A percentile compares a stretch with the other conserved stretches of the same genome.
Evolutionary conservation across 1,140 invertebrate genomes (phyloP).

Genomic region (Drosophila virilis): DNA sequence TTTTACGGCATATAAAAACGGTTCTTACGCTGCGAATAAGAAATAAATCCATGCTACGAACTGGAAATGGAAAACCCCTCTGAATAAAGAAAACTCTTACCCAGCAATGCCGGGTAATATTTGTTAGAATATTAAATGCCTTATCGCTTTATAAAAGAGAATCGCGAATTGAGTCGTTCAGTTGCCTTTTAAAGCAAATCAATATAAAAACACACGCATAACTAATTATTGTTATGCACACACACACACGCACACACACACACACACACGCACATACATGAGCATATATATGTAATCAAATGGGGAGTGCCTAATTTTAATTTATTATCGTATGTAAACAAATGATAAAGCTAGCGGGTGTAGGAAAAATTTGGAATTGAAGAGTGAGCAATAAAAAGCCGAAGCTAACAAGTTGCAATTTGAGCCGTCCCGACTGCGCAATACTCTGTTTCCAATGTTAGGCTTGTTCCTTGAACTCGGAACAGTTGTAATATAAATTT

Average conservation of each 20-base stretch:
- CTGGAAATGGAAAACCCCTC: no score
- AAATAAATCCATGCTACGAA: no score
- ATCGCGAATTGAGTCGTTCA: background rate
- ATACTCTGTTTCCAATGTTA: background rate
- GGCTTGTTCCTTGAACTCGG: no score
- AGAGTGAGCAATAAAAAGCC: background rate
- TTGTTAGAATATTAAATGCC: background rate
- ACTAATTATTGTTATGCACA: constrained; percentile 4
- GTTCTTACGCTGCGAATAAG: background rate
- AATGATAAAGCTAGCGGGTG: constrained; percentile 25
- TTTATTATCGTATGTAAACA: constrained; percentile 44
- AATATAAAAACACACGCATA: constrained; percentile 3
- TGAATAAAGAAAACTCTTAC: no score
- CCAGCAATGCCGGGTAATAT: background rate
- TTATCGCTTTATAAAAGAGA: constrained; percentile 5
- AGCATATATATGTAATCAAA: no score
- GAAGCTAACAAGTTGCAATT: background rate
- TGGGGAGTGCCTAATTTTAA: constrained; percentile 8
- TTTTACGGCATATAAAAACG: background rate
- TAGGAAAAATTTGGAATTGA: background rate
- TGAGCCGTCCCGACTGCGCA: background rate
- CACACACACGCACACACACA: no score
- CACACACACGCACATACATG: no score
- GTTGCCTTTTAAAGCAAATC: constrained; percentile 13
- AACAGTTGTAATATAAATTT: no score